Conservation (phyloP, 2,888 invertebrate species). For the Eupithecia vulgata region DNA sequence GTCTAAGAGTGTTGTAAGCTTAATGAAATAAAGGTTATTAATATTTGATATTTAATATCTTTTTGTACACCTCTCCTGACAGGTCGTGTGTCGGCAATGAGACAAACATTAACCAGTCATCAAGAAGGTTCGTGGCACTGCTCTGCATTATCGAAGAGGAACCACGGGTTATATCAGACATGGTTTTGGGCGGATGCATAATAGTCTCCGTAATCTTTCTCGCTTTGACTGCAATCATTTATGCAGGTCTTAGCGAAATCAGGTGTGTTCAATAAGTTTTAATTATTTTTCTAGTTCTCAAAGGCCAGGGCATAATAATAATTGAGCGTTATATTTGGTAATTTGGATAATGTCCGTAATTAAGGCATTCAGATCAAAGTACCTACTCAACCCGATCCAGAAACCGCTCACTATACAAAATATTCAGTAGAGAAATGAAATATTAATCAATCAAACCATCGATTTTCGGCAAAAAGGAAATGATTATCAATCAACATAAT, state of each 20-base stretch:
- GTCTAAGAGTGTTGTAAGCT: too few relatives aligned
- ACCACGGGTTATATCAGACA: constrained; percentile 50
- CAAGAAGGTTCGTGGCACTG: constrained; percentile 40
- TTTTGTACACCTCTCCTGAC: not conserved
- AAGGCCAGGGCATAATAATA: not conserved
- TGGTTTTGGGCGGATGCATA: constrained; percentile 63
- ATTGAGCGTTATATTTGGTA: not conserved
- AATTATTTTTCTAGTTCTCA: too few relatives aligned
- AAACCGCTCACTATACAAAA: not conserved
- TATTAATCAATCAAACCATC: not conserved
- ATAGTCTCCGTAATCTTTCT: constrained; percentile 66
- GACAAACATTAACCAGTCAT: constrained; percentile 47
- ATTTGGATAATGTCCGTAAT: not conserved
- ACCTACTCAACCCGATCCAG: not conserved
- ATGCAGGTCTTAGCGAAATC: constrained; percentile 61
- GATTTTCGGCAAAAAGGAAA: not conserved
- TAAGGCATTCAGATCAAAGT: not conserved
- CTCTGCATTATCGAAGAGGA: constrained; percentile 52
- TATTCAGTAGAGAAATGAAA: not conserved
- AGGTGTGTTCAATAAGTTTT: too few relatives aligned
- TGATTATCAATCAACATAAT: too few relatives aligned
- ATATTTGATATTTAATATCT: not conserved
- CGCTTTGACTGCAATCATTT: constrained; percentile 61
- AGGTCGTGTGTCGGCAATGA: constrained; percentile 61
- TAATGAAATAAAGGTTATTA: too few relatives aligned